Evolutionary conservation across 2,888 invertebrate genomes (phyloP).

Genomic region (Pterostichus madidus): DNA sequence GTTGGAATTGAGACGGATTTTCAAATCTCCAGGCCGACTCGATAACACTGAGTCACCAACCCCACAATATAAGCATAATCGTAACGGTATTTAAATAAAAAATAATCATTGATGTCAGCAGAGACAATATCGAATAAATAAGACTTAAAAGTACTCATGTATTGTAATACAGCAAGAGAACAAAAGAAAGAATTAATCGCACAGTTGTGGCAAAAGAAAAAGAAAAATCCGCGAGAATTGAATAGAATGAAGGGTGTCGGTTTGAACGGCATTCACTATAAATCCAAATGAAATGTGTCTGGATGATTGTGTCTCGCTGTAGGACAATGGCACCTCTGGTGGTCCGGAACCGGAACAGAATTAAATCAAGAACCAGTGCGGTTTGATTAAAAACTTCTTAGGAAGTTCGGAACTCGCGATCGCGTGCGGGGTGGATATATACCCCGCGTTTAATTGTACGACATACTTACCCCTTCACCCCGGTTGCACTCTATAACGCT

Average conservation of each 20-base stretch:
- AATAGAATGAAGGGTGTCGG: constrained; percentile 60
- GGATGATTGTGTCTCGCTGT: constrained; percentile 59
- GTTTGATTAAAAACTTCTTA: constrained; percentile 75
- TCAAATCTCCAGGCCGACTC: no score
- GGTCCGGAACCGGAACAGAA: constrained; percentile 75
- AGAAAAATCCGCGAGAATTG: constrained; percentile 53
- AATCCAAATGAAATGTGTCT: constrained; percentile 64
- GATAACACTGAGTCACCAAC: no score
- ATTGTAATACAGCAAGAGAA: constrained; percentile 15
- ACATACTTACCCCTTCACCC: constrained; percentile 46
- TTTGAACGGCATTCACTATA: constrained; percentile 56
- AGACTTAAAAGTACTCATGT: constrained; percentile 26
- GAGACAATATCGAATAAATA: constrained; percentile 13
- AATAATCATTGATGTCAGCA: no score
- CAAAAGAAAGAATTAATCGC: constrained; percentile 38
- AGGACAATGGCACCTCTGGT: constrained; percentile 74
- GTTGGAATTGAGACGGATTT: no score
- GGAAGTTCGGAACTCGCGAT: constrained; percentile 32
- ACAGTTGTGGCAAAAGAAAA: constrained; percentile 23
- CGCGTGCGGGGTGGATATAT: not conserved
- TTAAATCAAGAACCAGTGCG: constrained; percentile 71
- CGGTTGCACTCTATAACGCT: not conserved
- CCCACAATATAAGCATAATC: no score
- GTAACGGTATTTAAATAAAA: no score
- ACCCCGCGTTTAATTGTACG: constrained; percentile 50